Conservation (phyloP, 2,888 invertebrate genomes). For the Eremobia ochroleuca region DNA sequence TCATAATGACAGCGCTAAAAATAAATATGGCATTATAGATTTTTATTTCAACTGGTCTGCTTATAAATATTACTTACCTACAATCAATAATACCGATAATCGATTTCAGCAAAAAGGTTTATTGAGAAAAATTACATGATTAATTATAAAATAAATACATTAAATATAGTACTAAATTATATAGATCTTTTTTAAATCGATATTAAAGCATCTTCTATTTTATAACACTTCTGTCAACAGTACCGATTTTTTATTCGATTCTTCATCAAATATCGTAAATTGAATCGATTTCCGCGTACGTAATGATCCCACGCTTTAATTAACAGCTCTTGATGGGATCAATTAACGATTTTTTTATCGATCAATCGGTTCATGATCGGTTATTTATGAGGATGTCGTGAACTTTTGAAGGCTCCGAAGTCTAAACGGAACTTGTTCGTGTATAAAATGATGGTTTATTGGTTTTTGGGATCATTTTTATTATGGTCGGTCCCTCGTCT, state of each 20-base stretch:
- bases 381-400: slow-evolving; percentile 73
- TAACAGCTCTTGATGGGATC: slow-evolving; percentile 74
- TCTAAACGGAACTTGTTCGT: slow-evolving; percentile 72
- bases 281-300: slow-evolving; percentile 68
- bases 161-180: slow-evolving; percentile 36
- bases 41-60: slow-evolving; percentile 22
- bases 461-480: slow-evolving; percentile 30
- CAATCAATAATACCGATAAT: slow-evolving; percentile 29
- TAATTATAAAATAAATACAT: slow-evolving; percentile 38
- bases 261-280: slow-evolving; percentile 59
- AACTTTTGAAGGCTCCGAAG: slow-evolving; percentile 72
- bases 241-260: slow-evolving; percentile 56
- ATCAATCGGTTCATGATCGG: slow-evolving; percentile 69
- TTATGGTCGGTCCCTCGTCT: background rate
- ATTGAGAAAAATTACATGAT: slow-evolving; percentile 40
- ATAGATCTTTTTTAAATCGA: slow-evolving; percentile 26
- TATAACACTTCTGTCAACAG: slow-evolving; percentile 61
- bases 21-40: slow-evolving; percentile 8
- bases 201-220: slow-evolving; percentile 43
- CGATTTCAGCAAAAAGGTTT: slow-evolving; percentile 41
- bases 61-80: slow-evolving; percentile 51
- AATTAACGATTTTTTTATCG: slow-evolving; percentile 76
- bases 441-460: slow-evolving; percentile 58
- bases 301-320: slow-evolving; percentile 72
- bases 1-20: background rate